phyloP scores from a whole-genome alignment of 2,113 vertebrate genomes.

The Megaptera novaeangliae region DNA sequence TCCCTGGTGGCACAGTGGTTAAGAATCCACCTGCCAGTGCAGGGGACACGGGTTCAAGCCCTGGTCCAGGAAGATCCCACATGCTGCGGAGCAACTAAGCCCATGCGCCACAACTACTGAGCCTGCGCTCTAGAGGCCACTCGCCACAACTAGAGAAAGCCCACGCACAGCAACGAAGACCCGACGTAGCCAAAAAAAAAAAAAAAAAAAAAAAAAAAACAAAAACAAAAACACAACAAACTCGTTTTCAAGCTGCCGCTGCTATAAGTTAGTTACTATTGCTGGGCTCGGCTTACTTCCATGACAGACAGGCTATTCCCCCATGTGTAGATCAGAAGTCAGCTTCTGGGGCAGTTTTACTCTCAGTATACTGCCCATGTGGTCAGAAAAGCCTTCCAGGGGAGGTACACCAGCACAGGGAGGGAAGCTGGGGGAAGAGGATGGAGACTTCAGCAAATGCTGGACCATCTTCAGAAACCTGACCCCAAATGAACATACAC shows the following conservation, averaged over 20 bases:
- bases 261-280: neutral
- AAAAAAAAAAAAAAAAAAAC: neutral
- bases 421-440: neutral
- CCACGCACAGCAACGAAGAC: fast-evolving
- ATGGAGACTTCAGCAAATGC: neutral
- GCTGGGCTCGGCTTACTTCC: neutral
- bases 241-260: neutral
- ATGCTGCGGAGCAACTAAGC: too few species aligned
- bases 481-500: neutral
- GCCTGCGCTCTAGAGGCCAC: too few species aligned
- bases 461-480: neutral
- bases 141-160: too few species aligned
- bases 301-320: neutral
- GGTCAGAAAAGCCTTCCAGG: neutral
- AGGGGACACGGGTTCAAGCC: too few species aligned
- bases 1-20: too few species aligned
- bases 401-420: neutral
- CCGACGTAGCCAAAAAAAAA: too few species aligned
- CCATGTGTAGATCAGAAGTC: neutral
- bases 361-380: neutral
- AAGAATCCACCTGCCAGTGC: too few species aligned
- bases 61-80: too few species aligned
- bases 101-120: too few species aligned
- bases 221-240: neutral
- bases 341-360: neutral